Conservation (phyloP, 2,113 vertebrate genomes). For the Catagonus wagneri region DNA sequence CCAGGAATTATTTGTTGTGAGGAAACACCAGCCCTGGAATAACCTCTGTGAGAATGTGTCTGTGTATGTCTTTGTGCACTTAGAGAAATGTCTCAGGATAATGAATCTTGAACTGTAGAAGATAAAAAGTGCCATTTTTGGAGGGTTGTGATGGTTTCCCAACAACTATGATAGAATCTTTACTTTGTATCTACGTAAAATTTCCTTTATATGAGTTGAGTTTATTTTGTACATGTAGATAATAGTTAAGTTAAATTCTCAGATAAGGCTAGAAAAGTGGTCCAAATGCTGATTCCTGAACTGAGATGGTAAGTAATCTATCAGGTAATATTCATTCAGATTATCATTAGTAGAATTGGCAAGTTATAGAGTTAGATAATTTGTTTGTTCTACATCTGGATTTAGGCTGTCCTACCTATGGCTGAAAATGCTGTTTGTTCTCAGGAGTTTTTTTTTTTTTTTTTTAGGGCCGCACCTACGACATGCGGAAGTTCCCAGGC, state of each 20-base stretch:
- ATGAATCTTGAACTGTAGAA: not conserved
- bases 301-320: not conserved
- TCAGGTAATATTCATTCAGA: not conserved
- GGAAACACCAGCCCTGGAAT: not conserved
- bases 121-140: conserved; percentile 2
- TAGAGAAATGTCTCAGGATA: not conserved
- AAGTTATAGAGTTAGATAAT: not conserved
- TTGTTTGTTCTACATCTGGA: not conserved
- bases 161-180: not conserved
- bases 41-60: not conserved
- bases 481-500: too few relatives aligned
- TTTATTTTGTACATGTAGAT: not conserved
- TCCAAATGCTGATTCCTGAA: not conserved
- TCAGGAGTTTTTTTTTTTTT: too few relatives aligned
- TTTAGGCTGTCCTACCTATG: not conserved
- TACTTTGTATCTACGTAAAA: not conserved
- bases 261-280: not conserved
- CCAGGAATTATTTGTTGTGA: not conserved
- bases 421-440: not conserved
- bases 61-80: not conserved
- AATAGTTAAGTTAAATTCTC: not conserved
- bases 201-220: not conserved
- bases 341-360: not conserved
- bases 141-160: not conserved
- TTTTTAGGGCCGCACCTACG: too few relatives aligned